A percentile compares a stretch with the other conserved stretches of the same genome.
Conservation (phyloP, 2,888 invertebrate genomes). For the Ophion slaviceki region DNA sequence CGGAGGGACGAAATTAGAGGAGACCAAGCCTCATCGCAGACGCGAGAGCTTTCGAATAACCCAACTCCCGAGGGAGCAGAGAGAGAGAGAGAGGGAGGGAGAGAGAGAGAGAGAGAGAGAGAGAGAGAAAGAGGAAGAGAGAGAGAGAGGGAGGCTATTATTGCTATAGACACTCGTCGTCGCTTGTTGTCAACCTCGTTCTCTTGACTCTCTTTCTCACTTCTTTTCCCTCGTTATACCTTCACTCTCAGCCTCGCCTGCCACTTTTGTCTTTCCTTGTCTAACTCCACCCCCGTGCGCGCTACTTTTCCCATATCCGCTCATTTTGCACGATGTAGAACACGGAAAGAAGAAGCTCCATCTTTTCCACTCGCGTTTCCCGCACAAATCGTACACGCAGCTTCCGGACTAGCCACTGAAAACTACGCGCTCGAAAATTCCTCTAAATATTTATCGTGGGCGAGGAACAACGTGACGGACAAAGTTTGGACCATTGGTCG, state of each 20-base stretch:
- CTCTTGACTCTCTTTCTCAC: constrained; percentile 58
- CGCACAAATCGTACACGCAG: not conserved
- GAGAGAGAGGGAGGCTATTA: constrained; percentile 72
- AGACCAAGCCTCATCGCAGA: constrained; percentile 50
- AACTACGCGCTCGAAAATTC: not conserved
- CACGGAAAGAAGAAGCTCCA: constrained; percentile 29
- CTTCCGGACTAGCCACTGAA: not conserved
- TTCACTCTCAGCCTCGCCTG: constrained; percentile 18
- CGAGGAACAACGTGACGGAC: too few relatives aligned
- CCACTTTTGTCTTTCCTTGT: constrained; percentile 54
- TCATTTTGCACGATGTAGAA: constrained; percentile 61
- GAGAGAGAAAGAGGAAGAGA: not conserved
- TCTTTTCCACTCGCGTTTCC: constrained; percentile 16
- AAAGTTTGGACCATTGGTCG: too few relatives aligned
- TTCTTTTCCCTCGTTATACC: constrained; percentile 53
- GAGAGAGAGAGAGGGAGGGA: not conserved
- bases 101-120: not conserved
- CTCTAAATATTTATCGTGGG: not conserved
- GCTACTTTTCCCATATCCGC: constrained; percentile 41
- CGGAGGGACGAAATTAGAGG: constrained; percentile 53
- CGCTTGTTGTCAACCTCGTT: constrained; percentile 65
- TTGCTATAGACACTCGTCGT: constrained; percentile 80
- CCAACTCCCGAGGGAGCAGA: constrained; percentile 63
- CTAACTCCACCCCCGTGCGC: constrained; percentile 18
- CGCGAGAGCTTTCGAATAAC: constrained; percentile 64